phyloP scores from a whole-genome alignment of 92 coral and sea anemone genomes.

The Siderastrea radians region DNA sequence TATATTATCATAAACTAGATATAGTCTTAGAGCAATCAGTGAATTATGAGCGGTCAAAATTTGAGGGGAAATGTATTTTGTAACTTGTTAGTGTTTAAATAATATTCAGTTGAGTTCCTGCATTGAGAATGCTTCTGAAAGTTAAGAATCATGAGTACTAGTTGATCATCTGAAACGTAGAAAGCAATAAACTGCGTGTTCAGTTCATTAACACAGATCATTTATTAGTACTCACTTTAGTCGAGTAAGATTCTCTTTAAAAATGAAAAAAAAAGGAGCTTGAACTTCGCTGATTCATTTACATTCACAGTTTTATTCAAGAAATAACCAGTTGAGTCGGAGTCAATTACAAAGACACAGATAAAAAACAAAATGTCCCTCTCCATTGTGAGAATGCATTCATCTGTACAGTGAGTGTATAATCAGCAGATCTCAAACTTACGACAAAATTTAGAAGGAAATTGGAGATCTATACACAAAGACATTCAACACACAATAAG shows the following conservation, averaged over 20 bases:
- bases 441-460: conserved; percentile 8
- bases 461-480: conserved; percentile 2
- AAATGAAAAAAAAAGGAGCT: not conserved
- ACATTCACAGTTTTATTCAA: not conserved
- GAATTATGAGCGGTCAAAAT: no score
- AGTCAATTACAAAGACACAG: not conserved
- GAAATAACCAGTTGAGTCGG: conserved; percentile 5
- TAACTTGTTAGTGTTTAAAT: not conserved
- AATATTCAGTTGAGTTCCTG: not conserved
- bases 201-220: not conserved
- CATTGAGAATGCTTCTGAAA: not conserved
- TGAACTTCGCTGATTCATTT: not conserved
- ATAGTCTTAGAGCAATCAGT: no score
- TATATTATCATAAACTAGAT: no score
- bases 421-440: not conserved
- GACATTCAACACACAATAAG: not conserved
- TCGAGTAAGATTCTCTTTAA: not conserved
- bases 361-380: not conserved
- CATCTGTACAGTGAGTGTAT: not conserved
- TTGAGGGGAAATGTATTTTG: no score
- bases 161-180: not conserved
- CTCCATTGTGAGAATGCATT: not conserved
- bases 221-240: not conserved
- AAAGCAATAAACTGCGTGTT: not conserved
- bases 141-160: not conserved